phyloP scores from a whole-genome alignment of 2,113 vertebrate species.

The Saccopteryx leptura region DNA sequence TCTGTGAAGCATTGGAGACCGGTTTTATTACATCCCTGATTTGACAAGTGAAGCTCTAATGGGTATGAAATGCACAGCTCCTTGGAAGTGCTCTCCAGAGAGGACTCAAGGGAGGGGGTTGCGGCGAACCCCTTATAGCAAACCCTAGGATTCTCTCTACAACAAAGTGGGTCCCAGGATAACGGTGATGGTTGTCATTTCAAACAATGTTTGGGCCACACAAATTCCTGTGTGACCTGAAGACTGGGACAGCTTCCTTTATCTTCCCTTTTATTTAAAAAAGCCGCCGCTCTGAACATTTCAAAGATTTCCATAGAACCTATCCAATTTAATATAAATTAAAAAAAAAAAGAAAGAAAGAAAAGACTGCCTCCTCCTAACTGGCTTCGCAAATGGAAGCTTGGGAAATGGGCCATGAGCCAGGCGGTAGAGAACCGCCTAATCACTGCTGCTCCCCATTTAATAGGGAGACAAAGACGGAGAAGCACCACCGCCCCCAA shows the following conservation, averaged over 20 bases:
- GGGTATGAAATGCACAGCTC: conserved; percentile 62
- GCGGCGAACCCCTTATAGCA: background rate
- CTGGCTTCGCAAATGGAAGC: conserved; percentile 2
- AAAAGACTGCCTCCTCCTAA: conserved; percentile 36
- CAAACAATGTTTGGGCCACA: conserved; percentile 50
- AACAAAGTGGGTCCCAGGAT: conserved; percentile 62
- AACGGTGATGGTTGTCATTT: background rate
- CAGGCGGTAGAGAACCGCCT: background rate
- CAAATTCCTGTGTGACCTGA: conserved; percentile 63
- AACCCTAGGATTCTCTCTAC: conserved; percentile 57
- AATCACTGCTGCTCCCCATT: background rate
- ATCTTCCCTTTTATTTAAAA: conserved; percentile 74
- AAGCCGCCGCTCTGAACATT: conserved; percentile 62
- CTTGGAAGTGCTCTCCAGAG: conserved; percentile 71
- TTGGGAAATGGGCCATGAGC: background rate
- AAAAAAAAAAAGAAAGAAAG: background rate
- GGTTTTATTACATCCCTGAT: conserved; percentile 51
- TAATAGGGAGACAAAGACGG: background rate
- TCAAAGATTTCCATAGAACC: conserved; percentile 70
- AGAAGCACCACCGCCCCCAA: accelerated
- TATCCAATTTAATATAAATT: conserved; percentile 70
- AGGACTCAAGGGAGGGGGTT: background rate
- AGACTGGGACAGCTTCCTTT: conserved; percentile 37
- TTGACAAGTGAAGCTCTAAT: conserved; percentile 54
- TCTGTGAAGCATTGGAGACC: background rate